Conservation (phyloP, 2,797 vertebrate genomes). For the Scolopax bukidnonensis region DNA sequence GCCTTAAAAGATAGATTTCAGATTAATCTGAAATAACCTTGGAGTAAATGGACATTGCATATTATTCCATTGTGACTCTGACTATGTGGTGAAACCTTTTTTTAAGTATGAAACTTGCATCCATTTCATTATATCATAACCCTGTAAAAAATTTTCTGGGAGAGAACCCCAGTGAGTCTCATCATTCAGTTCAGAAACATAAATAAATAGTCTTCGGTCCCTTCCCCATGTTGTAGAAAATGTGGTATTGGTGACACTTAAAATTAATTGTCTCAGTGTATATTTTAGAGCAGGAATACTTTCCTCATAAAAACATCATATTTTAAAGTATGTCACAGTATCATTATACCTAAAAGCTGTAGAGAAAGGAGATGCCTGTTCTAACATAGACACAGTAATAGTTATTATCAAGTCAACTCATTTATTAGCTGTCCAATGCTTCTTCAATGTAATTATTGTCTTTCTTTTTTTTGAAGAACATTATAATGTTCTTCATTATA, state of each 20-base stretch:
- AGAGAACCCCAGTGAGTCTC: background rate
- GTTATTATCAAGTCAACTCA: conserved; percentile 1
- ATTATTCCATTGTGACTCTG: background rate
- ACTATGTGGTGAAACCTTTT: background rate
- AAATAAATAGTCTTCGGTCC: background rate
- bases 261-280: background rate
- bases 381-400: background rate
- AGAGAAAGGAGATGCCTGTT: background rate
- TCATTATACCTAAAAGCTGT: background rate
- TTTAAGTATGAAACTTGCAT: background rate
- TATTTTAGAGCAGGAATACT: background rate
- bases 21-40: background rate
- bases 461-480: background rate
- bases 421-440: background rate
- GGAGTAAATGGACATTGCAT: background rate
- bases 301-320: background rate
- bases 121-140: background rate
- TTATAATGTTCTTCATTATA: background rate
- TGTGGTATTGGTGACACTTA: background rate
- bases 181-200: background rate
- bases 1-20: background rate
- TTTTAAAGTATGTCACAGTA: background rate
- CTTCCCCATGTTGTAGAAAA: background rate
- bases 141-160: background rate
- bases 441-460: background rate